These are phyloP conservation scores for Campoplex nolae DNA, from an alignment of 2,888 invertebrate genomes.

Conservation along the genomic window DNA sequence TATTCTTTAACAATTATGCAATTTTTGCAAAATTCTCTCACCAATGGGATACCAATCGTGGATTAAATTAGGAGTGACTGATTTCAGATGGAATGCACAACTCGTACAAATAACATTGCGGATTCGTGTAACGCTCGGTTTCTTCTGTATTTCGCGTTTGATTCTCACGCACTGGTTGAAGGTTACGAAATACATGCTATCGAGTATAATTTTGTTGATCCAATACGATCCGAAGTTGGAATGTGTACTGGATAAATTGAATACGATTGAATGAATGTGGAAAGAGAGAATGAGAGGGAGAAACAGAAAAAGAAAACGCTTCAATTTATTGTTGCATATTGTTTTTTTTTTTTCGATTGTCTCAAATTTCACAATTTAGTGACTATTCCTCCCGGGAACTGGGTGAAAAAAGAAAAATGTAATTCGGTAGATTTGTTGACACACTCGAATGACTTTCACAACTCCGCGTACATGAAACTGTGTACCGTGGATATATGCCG, in stretches of 20 bases:
- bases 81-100: neutral
- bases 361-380: conserved; percentile 1
- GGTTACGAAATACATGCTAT: conserved; percentile 13
- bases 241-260: neutral
- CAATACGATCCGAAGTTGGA: conserved; percentile 1
- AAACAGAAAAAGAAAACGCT: neutral
- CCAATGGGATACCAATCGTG: neutral
- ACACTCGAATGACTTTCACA: neutral
- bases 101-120: neutral
- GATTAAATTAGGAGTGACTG: neutral
- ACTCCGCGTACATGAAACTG: neutral
- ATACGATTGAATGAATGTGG: neutral
- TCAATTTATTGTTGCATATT: neutral
- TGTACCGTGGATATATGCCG: conserved; percentile 14
- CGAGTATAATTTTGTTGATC: conserved; percentile 33
- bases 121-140: conserved; percentile 18
- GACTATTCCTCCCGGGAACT: neutral
- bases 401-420: conserved; percentile 32
- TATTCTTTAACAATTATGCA: neutral
- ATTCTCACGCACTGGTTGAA: neutral
- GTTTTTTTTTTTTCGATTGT: neutral
- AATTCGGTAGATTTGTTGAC: conserved; percentile 16
- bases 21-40: neutral
- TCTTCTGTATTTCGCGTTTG: neutral
- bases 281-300: neutral